phyloP scores from a whole-genome alignment of 1,140 invertebrate species.

The Bombus confusus region DNA sequence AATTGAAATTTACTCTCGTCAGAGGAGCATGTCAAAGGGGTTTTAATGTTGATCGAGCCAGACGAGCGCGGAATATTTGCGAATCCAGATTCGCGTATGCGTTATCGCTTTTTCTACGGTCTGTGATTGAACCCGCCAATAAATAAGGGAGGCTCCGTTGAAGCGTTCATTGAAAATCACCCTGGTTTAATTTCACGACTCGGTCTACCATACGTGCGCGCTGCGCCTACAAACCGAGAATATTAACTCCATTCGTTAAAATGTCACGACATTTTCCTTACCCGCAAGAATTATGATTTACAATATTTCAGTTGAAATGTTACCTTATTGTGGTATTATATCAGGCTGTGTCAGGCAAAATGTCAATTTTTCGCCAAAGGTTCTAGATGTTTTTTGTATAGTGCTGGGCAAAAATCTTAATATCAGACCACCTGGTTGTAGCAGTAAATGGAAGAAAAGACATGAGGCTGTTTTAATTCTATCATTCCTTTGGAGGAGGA shows the following conservation, averaged over 20 bases:
- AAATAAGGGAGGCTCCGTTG: not conserved
- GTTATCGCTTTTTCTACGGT: conserved; percentile 11
- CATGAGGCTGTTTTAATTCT: not conserved
- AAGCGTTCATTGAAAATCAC: not conserved
- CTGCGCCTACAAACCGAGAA: not conserved
- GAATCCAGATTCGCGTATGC: not conserved
- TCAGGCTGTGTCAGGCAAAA: not conserved
- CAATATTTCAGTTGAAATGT: not conserved
- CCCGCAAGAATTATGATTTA: not conserved
- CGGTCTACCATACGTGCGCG: not conserved
- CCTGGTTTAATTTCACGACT: not conserved
- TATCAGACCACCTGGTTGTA: too few species aligned
- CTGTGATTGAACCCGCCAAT: not conserved
- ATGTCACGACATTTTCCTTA: not conserved
- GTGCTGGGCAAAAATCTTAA: not conserved
- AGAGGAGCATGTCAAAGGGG: not conserved
- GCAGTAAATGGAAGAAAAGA: not conserved
- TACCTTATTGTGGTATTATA: not conserved
- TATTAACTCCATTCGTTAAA: not conserved
- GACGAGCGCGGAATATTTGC: conserved; percentile 19
- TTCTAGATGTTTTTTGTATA: not conserved
- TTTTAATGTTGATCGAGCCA: conserved; percentile 1
- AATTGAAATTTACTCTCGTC: conserved; percentile 29
- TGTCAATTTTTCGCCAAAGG: not conserved
- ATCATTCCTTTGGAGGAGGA: too few species aligned